phyloP scores from a whole-genome alignment of 2,888 invertebrate species.

The Blastobasis adustella region DNA sequence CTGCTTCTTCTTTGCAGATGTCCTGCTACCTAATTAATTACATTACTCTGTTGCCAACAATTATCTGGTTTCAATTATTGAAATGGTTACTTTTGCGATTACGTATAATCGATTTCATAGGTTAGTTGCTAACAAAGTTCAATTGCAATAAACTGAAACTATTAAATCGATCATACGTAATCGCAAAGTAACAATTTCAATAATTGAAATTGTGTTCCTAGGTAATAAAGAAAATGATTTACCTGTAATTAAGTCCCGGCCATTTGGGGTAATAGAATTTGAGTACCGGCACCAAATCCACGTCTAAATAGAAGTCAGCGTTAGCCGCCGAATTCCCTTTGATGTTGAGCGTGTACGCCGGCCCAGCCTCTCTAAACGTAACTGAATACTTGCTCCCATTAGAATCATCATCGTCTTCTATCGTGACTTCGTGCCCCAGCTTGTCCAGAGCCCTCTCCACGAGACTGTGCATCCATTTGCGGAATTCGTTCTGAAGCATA shows the following conservation, averaged over 20 bases:
- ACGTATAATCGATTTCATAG: no score
- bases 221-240: no score
- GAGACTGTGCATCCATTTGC: constrained; percentile 70
- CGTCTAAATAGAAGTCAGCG: constrained; percentile 44
- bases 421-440: constrained; percentile 36
- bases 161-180: no score
- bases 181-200: no score
- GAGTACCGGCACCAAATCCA: constrained; percentile 73
- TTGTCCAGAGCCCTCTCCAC: constrained; percentile 57
- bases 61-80: no score
- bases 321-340: constrained; percentile 24
- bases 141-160: no score
- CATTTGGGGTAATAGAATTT: constrained; percentile 55
- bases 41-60: no score
- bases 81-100: no score
- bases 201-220: no score
- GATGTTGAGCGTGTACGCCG: constrained; percentile 71
- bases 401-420: constrained; percentile 5
- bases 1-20: no score
- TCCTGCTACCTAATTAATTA: no score
- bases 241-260: constrained; percentile 34
- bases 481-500: constrained; percentile 61
- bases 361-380: constrained; percentile 57
- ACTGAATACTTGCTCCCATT: constrained; percentile 41
- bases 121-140: no score